Base-by-base conservation (phyloP, 2,797 vertebrate genomes). In the Poecilia picta region DNA sequence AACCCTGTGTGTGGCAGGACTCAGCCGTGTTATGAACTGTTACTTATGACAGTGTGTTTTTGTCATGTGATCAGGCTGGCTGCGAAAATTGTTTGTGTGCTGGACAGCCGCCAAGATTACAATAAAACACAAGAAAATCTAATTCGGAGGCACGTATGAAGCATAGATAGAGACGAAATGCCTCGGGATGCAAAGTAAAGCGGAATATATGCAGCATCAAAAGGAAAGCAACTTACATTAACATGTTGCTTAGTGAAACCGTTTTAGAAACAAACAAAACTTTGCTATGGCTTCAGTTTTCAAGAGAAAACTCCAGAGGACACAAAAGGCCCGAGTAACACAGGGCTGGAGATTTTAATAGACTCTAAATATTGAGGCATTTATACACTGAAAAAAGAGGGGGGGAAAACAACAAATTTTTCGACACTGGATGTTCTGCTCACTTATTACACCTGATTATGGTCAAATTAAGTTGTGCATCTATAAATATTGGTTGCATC, bases 21-120 rank as follows among this genome's bases (percentile, higher is more conserved):
- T 73, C 80, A 77, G 86, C 78, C 80, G 75, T 81, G 88, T 88
- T 87, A 82, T 77, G 84, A 84, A 76, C 72, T 78, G 80, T 84
- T 82, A 86, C 83, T 87, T 75, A 85, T 36, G 18, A 71, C 43
- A 71, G 72, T 8, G 70, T 45, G 83, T 77, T 75, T 55, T 41
- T 75, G 73, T 78, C 72, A 85, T 74, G 12, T 82, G 87, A 87
- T 55, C 86, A 79, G 75, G 72, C 23, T 75, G 1, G 66, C 72
- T 57, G 45, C 36, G 23, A 53, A 20, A 68, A 18, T 4, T 46
- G 11, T 43, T 55, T 81, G 76, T 62, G 23, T 53, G 51, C 59
- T 72, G 28, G 36, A 62, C 23, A 10, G 78, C 79, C 64, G 76
- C 73, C 71, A 76, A 23, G 46, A 90, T 91, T 82, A 86, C 74